Evolutionary conservation across 2,797 vertebrate species (phyloP).

Genomic region (Etheostoma nigrum): DNA sequence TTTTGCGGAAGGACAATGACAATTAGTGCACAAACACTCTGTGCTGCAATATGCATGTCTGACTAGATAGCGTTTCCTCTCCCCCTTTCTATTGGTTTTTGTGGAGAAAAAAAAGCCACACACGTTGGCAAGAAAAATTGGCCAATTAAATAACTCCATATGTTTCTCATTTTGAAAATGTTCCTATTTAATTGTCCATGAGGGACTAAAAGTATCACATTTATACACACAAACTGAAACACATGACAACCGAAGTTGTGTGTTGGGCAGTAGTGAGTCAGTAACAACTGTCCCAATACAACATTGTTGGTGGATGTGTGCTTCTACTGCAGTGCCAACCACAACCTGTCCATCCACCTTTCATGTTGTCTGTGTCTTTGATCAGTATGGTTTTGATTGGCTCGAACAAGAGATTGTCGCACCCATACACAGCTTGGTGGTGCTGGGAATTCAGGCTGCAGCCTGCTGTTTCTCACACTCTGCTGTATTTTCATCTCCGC

Average conservation of each 20-base stretch:
- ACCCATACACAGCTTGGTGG: neutral
- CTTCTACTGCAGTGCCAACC: conserved; percentile 3
- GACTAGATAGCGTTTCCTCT: conserved; percentile 57
- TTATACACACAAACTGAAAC: conserved; percentile 36
- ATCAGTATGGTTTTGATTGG: conserved; percentile 37
- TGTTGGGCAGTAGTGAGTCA: conserved; percentile 25
- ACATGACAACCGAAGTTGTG: conserved; percentile 47
- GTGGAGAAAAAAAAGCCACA: conserved; percentile 67
- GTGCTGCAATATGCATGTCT: conserved; percentile 74
- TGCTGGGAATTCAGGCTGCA: conserved; percentile 41
- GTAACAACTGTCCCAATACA: conserved; percentile 27
- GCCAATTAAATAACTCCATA: conserved; percentile 87
- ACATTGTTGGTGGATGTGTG: neutral
- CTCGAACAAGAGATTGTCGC: conserved; percentile 13
- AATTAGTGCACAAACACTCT: conserved; percentile 68
- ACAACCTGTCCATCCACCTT: conserved; percentile 18
- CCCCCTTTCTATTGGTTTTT: conserved; percentile 69
- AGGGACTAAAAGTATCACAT: conserved; percentile 72
- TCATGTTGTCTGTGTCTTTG: conserved; percentile 12
- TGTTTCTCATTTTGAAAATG: conserved; percentile 86
- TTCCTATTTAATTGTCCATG: conserved; percentile 84
- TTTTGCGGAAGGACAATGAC: conserved; percentile 77
- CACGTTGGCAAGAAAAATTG: conserved; percentile 85
- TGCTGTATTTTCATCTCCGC: conserved; percentile 33
- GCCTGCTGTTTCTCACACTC: conserved; percentile 49